phyloP scores from a whole-genome alignment of 2,113 vertebrate genomes.

The Panthera tigris region DNA sequence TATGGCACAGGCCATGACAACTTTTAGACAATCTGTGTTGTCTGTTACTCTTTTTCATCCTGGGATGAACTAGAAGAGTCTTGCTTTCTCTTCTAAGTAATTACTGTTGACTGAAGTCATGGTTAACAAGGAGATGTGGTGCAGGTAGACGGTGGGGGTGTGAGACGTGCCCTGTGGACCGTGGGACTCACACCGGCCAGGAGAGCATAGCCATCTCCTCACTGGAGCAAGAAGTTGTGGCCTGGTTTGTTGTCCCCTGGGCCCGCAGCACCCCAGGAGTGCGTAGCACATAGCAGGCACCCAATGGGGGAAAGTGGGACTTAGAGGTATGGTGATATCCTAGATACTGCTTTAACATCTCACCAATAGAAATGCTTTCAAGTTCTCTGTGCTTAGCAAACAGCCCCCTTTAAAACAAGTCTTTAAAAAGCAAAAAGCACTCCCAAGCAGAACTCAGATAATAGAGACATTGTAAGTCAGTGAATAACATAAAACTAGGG shows the following conservation, averaged over 20 bases:
- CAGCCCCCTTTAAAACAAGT: background rate
- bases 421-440: background rate
- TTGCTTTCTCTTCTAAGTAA: background rate
- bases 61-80: background rate
- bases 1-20: background rate
- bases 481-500: background rate
- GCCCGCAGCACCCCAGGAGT: background rate
- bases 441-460: background rate
- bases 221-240: background rate
- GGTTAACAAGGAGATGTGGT: background rate
- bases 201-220: background rate
- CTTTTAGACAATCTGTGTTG: background rate
- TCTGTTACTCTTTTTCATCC: background rate
- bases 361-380: background rate
- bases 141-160: rapidly evolving
- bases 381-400: background rate
- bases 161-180: background rate
- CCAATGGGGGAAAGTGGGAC: background rate
- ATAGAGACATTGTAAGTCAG: background rate
- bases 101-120: background rate
- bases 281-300: rapidly evolving
- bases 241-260: background rate
- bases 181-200: rapidly evolving
- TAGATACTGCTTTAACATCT: background rate
- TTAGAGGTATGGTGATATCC: background rate